Percentiles rank a stretch among this genome's conserved stretches.
phyloP scores from a whole-genome alignment of 2,888 invertebrate species.

The Mellilla xanthometata region DNA sequence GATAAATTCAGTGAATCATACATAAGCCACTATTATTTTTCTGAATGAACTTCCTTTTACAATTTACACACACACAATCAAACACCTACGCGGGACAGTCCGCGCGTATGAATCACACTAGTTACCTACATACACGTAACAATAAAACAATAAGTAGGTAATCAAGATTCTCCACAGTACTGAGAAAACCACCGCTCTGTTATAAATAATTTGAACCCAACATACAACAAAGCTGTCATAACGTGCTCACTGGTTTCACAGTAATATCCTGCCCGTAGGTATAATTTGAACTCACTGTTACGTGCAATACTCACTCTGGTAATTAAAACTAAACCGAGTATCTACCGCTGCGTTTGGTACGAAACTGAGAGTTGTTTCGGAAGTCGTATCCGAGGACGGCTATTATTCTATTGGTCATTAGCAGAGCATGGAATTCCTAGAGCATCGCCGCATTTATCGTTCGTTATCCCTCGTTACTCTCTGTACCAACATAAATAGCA shows the following conservation, averaged over 20 bases:
- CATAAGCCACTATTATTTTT: constrained; percentile 14
- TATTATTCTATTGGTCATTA: constrained; percentile 51
- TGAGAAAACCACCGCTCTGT: constrained; percentile 16
- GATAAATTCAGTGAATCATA: constrained; percentile 17
- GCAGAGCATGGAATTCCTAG: constrained; percentile 57
- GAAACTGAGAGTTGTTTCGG: constrained; percentile 44
- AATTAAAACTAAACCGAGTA: constrained; percentile 9
- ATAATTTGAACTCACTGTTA: constrained; percentile 18
- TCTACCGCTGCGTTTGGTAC: constrained; percentile 36
- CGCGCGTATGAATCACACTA: constrained; percentile 29
- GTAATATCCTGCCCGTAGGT: constrained; percentile 16
- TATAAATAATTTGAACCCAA: constrained; percentile 20
- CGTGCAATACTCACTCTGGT: constrained; percentile 23
- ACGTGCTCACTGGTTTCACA: constrained; percentile 21
- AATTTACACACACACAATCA: constrained; percentile 17
- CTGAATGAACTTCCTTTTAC: constrained; percentile 27
- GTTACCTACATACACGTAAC: constrained; percentile 12
- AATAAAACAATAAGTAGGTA: constrained; percentile 19
- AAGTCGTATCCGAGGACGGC: constrained; percentile 6
- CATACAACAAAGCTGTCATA: constrained; percentile 15
- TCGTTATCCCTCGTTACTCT: constrained; percentile 58
- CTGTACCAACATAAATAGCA: constrained; percentile 63
- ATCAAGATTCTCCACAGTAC: constrained; percentile 22
- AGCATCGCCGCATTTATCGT: constrained; percentile 58
- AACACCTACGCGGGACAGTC: constrained; percentile 10